A percentile compares a stretch with the other conserved stretches of the same genome.
phyloP scores from a whole-genome alignment of 1,140 invertebrate genomes.

The Musca domestica region DNA sequence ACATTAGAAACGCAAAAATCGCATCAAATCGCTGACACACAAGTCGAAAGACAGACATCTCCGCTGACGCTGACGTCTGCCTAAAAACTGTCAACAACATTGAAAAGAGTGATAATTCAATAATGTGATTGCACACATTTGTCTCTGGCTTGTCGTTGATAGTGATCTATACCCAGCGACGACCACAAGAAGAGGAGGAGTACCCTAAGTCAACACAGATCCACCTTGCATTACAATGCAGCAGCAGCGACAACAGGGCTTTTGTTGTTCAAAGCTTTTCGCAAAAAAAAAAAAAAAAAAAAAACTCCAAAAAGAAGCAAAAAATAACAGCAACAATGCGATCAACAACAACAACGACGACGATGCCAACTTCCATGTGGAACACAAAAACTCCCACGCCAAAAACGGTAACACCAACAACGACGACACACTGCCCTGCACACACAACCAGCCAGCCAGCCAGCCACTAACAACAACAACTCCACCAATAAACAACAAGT shows the following conservation, averaged over 20 bases:
- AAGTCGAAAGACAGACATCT: neutral
- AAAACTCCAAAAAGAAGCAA: too few species aligned
- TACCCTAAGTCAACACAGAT: conserved; percentile 34
- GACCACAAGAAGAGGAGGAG: conserved; percentile 48
- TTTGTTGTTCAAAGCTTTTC: conserved; percentile 13
- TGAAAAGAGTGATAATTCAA: conserved; percentile 26
- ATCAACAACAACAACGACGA: too few species aligned
- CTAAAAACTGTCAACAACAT: conserved; percentile 24
- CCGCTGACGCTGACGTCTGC: neutral
- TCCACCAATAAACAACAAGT: too few species aligned
- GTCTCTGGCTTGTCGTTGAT: conserved; percentile 43
- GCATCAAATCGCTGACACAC: neutral
- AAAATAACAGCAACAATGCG: too few species aligned
- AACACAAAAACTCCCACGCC: too few species aligned
- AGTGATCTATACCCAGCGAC: conserved; percentile 33
- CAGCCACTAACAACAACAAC: too few species aligned
- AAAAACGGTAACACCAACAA: too few species aligned
- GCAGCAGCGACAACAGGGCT: conserved; percentile 33
- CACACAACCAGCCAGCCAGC: too few species aligned
- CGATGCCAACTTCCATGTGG: too few species aligned
- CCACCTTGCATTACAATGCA: conserved; percentile 23
- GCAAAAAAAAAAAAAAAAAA: neutral
- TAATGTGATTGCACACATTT: conserved; percentile 43
- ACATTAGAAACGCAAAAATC: conserved; percentile 18
- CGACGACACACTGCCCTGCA: too few species aligned